phyloP scores from a whole-genome alignment of 1,140 invertebrate genomes.

The Hylaeus anthracinus region DNA sequence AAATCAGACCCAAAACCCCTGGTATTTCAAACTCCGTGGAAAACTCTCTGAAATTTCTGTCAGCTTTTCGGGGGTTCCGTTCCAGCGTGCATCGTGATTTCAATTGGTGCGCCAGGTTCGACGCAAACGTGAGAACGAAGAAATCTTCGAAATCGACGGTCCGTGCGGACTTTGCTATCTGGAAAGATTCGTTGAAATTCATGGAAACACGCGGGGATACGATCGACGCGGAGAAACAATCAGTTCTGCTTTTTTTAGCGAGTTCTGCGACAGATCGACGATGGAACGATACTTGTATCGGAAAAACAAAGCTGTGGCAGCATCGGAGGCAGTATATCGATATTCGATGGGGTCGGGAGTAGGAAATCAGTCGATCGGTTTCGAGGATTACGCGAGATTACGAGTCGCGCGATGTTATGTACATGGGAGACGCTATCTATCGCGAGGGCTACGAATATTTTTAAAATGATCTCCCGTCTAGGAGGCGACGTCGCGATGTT shows the following conservation, averaged over 20 bases:
- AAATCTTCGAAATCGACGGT: too few relatives aligned
- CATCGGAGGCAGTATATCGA: conserved; percentile 23
- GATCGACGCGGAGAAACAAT: conserved; percentile 21
- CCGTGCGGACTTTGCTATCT: neutral
- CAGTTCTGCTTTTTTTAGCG: conserved; percentile 25
- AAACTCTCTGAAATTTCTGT: too few relatives aligned
- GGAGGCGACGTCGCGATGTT: neutral
- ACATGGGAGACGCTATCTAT: neutral
- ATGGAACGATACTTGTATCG: conserved; percentile 27
- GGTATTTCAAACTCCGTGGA: too few relatives aligned
- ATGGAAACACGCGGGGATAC: neutral
- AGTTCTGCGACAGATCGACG: conserved; percentile 29
- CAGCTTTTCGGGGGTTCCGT: too few relatives aligned
- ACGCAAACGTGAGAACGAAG: neutral
- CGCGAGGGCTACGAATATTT: too few relatives aligned
- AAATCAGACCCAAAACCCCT: too few relatives aligned
- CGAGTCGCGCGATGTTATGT: too few relatives aligned
- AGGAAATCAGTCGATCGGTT: neutral
- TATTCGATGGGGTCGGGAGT: conserved; percentile 29
- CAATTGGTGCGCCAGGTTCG: conserved; percentile 1
- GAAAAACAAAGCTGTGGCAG: conserved; percentile 29
- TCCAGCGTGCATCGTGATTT: neutral
- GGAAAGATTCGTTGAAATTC: neutral
- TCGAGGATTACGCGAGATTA: neutral
- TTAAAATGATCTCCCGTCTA: too few relatives aligned